phyloP scores from a whole-genome alignment of 1,140 invertebrate species.

The Conus ventricosus region DNA sequence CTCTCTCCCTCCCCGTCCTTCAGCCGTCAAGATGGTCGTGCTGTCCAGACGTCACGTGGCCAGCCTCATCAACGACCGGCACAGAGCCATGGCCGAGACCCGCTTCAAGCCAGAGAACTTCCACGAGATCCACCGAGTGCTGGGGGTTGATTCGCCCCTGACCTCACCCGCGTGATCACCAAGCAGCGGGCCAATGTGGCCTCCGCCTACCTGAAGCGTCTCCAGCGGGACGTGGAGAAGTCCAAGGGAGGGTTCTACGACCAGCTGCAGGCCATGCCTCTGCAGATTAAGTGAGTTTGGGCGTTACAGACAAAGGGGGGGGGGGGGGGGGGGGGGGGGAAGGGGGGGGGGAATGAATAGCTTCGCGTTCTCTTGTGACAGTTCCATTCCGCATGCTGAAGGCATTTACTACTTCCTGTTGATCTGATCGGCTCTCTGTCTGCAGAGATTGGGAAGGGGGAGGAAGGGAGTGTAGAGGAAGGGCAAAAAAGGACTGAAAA shows the following conservation, averaged over 20 bases:
- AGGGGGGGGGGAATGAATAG: too few species aligned
- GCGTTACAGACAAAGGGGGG: not conserved
- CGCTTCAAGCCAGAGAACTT: conserved; percentile 8
- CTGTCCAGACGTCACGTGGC: not conserved
- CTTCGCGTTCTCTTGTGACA: too few species aligned
- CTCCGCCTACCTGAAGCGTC: conserved; percentile 18
- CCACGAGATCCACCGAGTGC: conserved; percentile 23
- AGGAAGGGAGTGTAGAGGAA: too few species aligned
- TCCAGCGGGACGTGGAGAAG: conserved; percentile 11
- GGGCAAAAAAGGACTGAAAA: too few species aligned
- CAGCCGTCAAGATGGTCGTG: not conserved
- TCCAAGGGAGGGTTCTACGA: conserved; percentile 21
- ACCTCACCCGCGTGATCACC: not conserved
- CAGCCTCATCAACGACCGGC: not conserved
- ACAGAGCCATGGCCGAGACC: not conserved
- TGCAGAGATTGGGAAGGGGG: too few species aligned
- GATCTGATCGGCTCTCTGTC: too few species aligned
- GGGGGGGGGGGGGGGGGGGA: not conserved
- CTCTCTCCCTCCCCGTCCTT: not conserved
- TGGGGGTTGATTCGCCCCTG: not conserved
- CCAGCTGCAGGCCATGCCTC: not conserved
- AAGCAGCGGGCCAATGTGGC: conserved; percentile 10
- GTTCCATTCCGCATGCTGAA: too few species aligned
- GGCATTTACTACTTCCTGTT: too few species aligned
- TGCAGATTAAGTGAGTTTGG: conserved; percentile 18